Evolutionary conservation across 2,113 vertebrate genomes (phyloP).

Genomic region (Chaenocephalus aceratus): DNA sequence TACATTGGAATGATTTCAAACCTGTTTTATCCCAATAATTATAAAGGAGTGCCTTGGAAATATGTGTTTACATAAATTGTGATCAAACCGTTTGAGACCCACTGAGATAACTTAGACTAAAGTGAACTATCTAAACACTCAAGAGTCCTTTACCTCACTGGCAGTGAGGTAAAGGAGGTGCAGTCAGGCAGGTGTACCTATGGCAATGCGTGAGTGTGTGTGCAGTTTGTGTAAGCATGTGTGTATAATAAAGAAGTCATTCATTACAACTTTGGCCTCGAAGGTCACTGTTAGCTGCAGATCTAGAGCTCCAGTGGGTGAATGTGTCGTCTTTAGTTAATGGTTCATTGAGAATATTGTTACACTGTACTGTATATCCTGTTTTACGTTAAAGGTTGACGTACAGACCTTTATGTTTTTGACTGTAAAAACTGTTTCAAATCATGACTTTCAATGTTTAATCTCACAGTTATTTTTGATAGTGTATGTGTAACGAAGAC

Average conservation of each 20-base stretch:
- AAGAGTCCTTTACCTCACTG: too few relatives aligned
- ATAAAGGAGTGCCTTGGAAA: too few relatives aligned
- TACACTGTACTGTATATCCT: neutral
- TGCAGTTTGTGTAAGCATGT: neutral
- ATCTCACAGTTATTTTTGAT: neutral
- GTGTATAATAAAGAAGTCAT: neutral
- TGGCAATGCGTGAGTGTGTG: neutral
- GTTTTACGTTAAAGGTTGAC: slow-evolving; percentile 12
- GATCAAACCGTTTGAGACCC: too few relatives aligned
- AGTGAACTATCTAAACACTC: too few relatives aligned
- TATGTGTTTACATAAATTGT: too few relatives aligned
- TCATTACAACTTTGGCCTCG: neutral
- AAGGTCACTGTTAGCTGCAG: neutral
- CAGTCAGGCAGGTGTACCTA: neutral
- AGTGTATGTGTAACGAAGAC: too few relatives aligned
- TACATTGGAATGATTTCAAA: too few relatives aligned
- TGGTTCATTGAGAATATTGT: slow-evolving; percentile 13
- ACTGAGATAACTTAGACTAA: too few relatives aligned
- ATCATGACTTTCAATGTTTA: neutral
- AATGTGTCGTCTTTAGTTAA: slow-evolving; percentile 35
- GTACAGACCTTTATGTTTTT: neutral
- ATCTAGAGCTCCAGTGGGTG: slow-evolving; percentile 2
- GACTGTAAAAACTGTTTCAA: neutral
- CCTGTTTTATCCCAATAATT: too few relatives aligned
- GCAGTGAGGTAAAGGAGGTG: too few relatives aligned